A percentile compares a stretch with the other conserved stretches of the same genome.
These are phyloP conservation scores for Drosophila robusta DNA, from an alignment of 2,888 invertebrate genomes.

Conservation along the genomic window DNA sequence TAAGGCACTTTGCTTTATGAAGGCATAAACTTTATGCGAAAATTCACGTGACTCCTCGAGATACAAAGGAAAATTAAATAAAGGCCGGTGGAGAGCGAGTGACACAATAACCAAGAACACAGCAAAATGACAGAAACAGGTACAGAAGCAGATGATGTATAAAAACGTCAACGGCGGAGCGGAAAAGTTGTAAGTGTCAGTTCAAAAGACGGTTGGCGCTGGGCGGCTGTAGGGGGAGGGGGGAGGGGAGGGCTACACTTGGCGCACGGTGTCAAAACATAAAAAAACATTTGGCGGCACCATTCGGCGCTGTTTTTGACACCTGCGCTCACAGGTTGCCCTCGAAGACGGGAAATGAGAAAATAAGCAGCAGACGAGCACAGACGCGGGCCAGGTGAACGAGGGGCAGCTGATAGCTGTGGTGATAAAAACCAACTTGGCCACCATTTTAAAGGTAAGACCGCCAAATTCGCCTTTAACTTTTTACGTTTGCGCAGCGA, in stretches of 20 bases:
- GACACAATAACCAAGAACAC: conserved; percentile 17
- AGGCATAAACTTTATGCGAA: conserved; percentile 51
- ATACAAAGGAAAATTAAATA: conserved; percentile 58
- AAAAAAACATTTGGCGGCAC: conserved; percentile 66
- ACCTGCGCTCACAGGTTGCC: conserved; percentile 67
- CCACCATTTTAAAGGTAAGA: conserved; percentile 38
- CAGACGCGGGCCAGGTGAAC: neutral
- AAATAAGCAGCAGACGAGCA: conserved; percentile 63
- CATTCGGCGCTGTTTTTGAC: conserved; percentile 70
- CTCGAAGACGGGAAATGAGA: conserved; percentile 71
- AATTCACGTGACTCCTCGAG: conserved; percentile 26
- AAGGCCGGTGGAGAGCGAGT: conserved; percentile 26
- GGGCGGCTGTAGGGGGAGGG: neutral
- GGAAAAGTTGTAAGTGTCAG: conserved; percentile 74
- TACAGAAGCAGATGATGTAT: conserved; percentile 68
- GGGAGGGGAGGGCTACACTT: conserved; percentile 9
- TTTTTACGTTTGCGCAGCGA: conserved; percentile 41
- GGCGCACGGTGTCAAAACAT: conserved; percentile 63
- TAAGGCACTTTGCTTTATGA: conserved; percentile 53
- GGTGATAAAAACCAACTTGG: conserved; percentile 53
- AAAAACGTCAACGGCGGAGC: conserved; percentile 72
- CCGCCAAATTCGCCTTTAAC: conserved; percentile 37
- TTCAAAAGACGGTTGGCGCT: conserved; percentile 45
- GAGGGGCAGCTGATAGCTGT: conserved; percentile 23
- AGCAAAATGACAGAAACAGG: conserved; percentile 36